phyloP scores from a whole-genome alignment of 2,113 vertebrate genomes.

The Okapia johnstoni region DNA sequence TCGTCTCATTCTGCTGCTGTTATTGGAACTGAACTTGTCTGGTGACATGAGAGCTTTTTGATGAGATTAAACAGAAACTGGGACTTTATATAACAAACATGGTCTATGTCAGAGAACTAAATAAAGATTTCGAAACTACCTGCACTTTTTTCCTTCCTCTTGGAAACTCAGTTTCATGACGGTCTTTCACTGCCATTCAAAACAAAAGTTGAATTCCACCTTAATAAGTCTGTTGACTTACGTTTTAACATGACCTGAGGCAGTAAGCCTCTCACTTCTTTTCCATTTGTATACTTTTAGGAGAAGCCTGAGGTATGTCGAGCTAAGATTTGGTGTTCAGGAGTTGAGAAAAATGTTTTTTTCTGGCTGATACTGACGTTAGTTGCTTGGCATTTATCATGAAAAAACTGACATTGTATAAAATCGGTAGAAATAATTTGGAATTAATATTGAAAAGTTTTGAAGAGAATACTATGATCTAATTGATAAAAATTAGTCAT shows the following conservation, averaged over 20 bases:
- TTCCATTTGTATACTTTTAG: neutral
- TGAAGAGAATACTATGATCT: neutral
- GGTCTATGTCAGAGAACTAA: neutral
- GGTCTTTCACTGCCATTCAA: slow-evolving; percentile 20
- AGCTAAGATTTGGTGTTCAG: neutral
- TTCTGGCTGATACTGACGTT: neutral
- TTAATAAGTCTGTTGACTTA: slow-evolving; percentile 16
- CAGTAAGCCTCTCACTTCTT: neutral
- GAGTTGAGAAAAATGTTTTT: neutral
- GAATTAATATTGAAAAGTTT: neutral
- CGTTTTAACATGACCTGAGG: neutral
- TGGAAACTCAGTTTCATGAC: slow-evolving; percentile 26
- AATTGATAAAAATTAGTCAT: neutral
- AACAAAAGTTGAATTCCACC: slow-evolving; percentile 12
- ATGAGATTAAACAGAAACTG: slow-evolving; percentile 4
- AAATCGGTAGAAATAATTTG: neutral
- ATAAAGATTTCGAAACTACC: slow-evolving; percentile 24
- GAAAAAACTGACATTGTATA: neutral
- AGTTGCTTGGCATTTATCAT: slow-evolving; percentile 24
- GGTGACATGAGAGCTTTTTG: slow-evolving; percentile 35
- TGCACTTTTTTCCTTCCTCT: slow-evolving; percentile 12
- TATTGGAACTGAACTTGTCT: slow-evolving; percentile 47
- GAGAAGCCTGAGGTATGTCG: neutral
- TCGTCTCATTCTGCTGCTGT: slow-evolving; percentile 23
- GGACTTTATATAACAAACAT: neutral